Conservation (phyloP, 2,113 vertebrate species). For the Seriola quinqueradiata region DNA sequence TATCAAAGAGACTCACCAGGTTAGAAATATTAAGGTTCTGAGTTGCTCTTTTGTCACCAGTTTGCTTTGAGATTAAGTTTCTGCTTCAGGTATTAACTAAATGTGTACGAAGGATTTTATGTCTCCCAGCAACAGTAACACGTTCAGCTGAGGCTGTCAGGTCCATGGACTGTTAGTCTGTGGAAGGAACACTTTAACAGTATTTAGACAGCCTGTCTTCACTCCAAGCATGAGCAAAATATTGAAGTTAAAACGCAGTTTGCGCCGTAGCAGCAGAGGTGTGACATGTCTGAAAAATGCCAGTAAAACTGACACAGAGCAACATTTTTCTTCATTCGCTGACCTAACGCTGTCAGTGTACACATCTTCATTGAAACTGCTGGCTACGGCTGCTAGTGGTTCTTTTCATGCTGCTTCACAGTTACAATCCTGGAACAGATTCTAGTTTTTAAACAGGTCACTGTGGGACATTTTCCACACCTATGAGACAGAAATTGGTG, state of each 20-base stretch:
- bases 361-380: slow-evolving; percentile 11
- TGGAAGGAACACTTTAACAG: not conserved
- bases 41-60: not conserved
- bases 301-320: not conserved
- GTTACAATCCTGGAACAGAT: not conserved
- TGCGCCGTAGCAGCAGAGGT: not conserved
- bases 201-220: not conserved
- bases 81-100: not conserved
- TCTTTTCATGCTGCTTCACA: slow-evolving; percentile 17
- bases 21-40: not conserved
- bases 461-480: not conserved
- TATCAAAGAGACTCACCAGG: not conserved
- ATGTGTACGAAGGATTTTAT: not conserved
- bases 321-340: slow-evolving; percentile 19
- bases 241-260: not conserved
- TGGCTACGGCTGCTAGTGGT: slow-evolving; percentile 10
- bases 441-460: not conserved
- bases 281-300: slow-evolving; percentile 1
- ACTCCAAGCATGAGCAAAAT: not conserved
- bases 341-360: slow-evolving; percentile 19
- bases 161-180: not conserved
- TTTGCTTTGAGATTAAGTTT: slow-evolving; percentile 1
- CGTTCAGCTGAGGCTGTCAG: not conserved
- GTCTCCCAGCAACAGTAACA: slow-evolving; percentile 22
- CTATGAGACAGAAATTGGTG: not conserved